Percentiles rank a stretch among this genome's conserved stretches.
phyloP scores from a whole-genome alignment of 2,888 invertebrate species.

The Latrodectus hesperus region DNA sequence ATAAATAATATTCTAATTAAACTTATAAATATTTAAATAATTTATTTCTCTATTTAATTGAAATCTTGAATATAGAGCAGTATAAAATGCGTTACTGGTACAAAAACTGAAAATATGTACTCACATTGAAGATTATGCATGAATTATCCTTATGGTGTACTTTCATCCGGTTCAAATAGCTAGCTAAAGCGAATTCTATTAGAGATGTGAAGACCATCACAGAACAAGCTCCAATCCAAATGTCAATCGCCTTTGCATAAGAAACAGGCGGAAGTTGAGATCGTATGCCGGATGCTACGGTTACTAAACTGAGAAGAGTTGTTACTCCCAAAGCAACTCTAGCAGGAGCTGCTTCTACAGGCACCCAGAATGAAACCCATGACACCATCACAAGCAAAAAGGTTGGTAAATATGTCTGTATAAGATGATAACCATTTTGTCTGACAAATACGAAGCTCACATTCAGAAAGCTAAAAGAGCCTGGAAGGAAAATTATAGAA shows the following conservation, averaged over 20 bases:
- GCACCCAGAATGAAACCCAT: slow-evolving; percentile 71
- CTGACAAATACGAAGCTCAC: slow-evolving; percentile 70
- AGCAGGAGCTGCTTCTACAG: slow-evolving; percentile 71
- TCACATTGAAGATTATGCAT: slow-evolving; percentile 36
- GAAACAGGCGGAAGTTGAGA: slow-evolving; percentile 71
- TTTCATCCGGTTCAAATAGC: slow-evolving; percentile 76
- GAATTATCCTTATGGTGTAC: slow-evolving; percentile 14
- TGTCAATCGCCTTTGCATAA: slow-evolving; percentile 72
- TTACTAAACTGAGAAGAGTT: slow-evolving; percentile 70
- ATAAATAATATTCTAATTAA: too few relatives aligned
- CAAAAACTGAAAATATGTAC: neutral
- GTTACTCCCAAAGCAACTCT: slow-evolving; percentile 71
- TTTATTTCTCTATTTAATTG: too few relatives aligned
- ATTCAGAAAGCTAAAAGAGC: slow-evolving; percentile 70
- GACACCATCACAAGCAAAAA: slow-evolving; percentile 71
- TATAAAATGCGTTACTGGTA: too few relatives aligned
- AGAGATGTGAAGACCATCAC: slow-evolving; percentile 77
- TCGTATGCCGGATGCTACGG: slow-evolving; percentile 70
- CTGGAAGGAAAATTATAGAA: slow-evolving; percentile 37
- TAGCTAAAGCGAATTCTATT: slow-evolving; percentile 76
- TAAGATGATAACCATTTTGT: slow-evolving; percentile 70
- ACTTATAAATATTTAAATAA: too few relatives aligned
- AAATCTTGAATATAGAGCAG: too few relatives aligned
- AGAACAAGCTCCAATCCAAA: slow-evolving; percentile 73
- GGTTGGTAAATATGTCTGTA: slow-evolving; percentile 71